Percentiles rank a stretch among this genome's conserved stretches.
These are phyloP conservation scores for Bovichtus diacanthus DNA, from an alignment of 2,797 vertebrate genomes.

Conservation along the genomic window DNA sequence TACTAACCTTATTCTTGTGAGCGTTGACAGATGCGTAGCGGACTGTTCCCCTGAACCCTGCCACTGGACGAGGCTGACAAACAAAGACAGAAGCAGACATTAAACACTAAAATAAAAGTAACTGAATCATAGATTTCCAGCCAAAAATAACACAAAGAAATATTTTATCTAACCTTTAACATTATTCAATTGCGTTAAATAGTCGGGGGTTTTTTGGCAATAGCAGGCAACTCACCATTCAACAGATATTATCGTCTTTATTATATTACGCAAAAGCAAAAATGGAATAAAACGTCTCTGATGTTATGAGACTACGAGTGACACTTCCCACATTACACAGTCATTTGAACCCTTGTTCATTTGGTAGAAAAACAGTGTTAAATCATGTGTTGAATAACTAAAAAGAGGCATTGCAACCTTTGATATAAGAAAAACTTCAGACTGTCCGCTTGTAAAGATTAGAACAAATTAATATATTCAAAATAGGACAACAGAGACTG, in stretches of 20 bases:
- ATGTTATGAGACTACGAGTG: too few species aligned
- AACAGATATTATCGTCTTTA: too few species aligned
- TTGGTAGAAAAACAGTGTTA: neutral
- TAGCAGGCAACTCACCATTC: neutral
- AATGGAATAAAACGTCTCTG: too few species aligned
- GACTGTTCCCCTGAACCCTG: conserved; percentile 97
- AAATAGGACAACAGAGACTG: too few species aligned
- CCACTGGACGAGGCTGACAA: conserved; percentile 93
- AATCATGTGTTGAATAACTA: neutral
- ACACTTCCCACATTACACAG: too few species aligned
- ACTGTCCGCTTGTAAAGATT: too few species aligned
- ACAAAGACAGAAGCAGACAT: conserved; percentile 25
- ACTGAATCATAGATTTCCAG: neutral
- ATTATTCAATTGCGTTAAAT: neutral
- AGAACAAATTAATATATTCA: too few species aligned
- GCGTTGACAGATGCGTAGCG: conserved; percentile 98
- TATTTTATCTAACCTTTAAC: neutral
- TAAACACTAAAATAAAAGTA: neutral
- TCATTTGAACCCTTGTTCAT: neutral
- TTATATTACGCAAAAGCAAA: too few species aligned
- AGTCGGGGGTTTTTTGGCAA: neutral
- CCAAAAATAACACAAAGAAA: neutral
- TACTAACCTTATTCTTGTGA: conserved; percentile 95
- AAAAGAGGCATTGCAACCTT: neutral
- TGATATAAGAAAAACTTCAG: too few species aligned